Base-by-base conservation (phyloP, 2,888 invertebrate genomes). In the Cephus pulcher region DNA sequence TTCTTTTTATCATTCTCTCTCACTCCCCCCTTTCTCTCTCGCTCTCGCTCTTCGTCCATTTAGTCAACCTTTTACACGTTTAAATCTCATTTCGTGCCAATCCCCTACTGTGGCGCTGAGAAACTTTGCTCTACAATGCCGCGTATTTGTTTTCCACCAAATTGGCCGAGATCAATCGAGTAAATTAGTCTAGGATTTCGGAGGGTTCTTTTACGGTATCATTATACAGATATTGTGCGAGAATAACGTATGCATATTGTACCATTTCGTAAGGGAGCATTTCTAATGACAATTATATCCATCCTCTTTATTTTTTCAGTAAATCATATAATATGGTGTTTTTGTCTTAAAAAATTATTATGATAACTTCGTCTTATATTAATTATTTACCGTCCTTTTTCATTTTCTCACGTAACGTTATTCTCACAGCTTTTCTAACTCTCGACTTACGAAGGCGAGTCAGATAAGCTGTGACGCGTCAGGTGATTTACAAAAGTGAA, bases 11-110 rank as follows among this genome's bases (percentile, higher is more conserved):
- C 37, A 56, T 69, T 77, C 73, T 69, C 9, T 56, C 30, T 74
- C 34, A n/a, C 33, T 76, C 73, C n/a, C 68, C 78, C 4, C 68
- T 75, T 35, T 68, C 75, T 56, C 40, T 11, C 74, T 23, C 33
- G 15, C 32, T n/a, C 71, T 34, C 40, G 12, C 40, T 73, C 77
- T 68, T 74, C 23, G 56, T 23, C 2, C 9, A 9, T 15, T 56
- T 56, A 23, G 15, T 56, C 56, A 56, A 56, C 56, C 23, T 56
- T 56, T 56, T 56, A 9, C 23, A 56, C 56, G 56, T 56, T 56
- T 56, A 56, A 56, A 56, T 56, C 9, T 23, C 56, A 9, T 56
- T 56, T 56, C 56, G 56, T 23, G 23, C 23, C 23, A 56, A 56
- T 56, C 56, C 23, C 9, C 56, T 9, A 6, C 56, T 6, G 1